Evolutionary conservation across 2,888 invertebrate genomes (phyloP).

Genomic region (Automeris io): DNA sequence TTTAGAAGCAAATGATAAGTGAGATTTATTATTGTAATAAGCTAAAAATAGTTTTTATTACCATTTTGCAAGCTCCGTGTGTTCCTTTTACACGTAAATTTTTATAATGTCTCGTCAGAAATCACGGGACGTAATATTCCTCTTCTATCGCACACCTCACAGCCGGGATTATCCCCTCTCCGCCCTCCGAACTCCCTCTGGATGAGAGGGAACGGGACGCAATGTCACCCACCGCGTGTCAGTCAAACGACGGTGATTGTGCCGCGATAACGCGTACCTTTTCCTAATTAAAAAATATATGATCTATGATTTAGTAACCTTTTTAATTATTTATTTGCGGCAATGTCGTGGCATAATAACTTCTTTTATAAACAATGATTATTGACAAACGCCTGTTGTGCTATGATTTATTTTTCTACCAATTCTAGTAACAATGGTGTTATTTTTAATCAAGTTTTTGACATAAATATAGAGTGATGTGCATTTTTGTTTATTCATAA

Average conservation of each 20-base stretch:
- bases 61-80: no score
- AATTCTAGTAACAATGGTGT: no score
- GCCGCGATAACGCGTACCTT: conserved; percentile 34
- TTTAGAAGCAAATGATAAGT: no score
- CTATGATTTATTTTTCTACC: background rate
- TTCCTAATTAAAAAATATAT: background rate
- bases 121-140: conserved; percentile 13
- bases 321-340: background rate
- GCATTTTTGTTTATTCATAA: background rate
- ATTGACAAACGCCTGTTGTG: no score
- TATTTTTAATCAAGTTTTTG: no score
- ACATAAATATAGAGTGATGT: conserved; percentile 3
- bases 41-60: no score
- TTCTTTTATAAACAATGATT: no score
- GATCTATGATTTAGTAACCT: background rate
- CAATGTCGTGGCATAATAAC: no score
- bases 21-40: no score
- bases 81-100: background rate
- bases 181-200: conserved; percentile 43
- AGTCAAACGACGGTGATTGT: conserved; percentile 40
- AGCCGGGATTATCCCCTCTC: conserved; percentile 36
- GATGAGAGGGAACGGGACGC: conserved; percentile 37
- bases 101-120: conserved; percentile 4
- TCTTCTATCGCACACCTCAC: conserved; percentile 27
- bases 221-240: conserved; percentile 31